Base-by-base conservation (phyloP, 2,113 vertebrate species). In the Brachypteracias leptosomus region DNA sequence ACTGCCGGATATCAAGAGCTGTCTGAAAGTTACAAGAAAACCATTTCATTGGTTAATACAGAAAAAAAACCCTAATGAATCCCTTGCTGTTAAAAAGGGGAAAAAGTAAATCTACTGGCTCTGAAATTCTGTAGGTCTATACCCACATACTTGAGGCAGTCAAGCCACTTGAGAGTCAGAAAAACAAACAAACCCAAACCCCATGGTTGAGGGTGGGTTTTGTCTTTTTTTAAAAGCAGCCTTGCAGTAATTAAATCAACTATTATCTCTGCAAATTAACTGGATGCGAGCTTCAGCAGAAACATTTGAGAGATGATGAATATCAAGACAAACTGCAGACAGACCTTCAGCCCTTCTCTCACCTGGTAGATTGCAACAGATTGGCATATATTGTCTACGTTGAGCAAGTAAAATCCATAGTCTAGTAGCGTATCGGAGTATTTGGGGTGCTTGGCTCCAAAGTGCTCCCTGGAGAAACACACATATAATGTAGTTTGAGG, bases 281-380 rank as follows among this genome's bases (percentile, higher is more conserved):
- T 9, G 8, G 9, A 13, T 2, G 7, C 3, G 22, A 61, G 13
- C 55, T 80, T n/a, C 24, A 46, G 22, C 2, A 71, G 25, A 65
- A 93, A 61, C 19, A 44, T 11, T 4, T 16, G 16, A 67, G 55
- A 72, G 33, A 28, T 17, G 6, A 52, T 8, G n/a, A 71, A 2
- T 10, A 57, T 10, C 31, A 61, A 54, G 20, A 76, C 42, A 65
- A 92, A 31, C 1, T 2, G 8, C 31, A 79, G 51, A 5, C 21
- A 52, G 61, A 33, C 42, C 13, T 5, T 19, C 10, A 88, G 86
- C 20, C 33, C 28, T 63, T 61, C 88, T 83, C 97, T 28, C 97
- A 99, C 99, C 99, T 99, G 99, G 97, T 99, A 99, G 98, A 99
- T 99, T 75, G 99, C 99, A 94, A 99, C 99, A 29, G 99, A 99